phyloP scores from a whole-genome alignment of 2,113 vertebrate genomes.

The Prolemur simus region DNA sequence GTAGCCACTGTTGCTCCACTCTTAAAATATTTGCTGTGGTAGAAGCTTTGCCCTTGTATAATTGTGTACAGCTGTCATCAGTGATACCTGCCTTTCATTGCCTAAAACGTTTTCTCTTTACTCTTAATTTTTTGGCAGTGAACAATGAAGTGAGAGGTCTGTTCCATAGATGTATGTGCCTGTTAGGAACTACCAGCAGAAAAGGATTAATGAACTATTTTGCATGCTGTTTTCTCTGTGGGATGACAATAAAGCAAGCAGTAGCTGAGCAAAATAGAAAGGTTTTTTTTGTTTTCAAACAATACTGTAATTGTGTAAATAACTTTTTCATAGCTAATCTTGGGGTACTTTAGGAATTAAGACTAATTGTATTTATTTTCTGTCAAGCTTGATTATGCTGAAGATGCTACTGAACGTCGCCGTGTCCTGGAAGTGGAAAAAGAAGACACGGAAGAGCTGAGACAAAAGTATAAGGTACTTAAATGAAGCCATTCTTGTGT shows the following conservation, averaged over 20 bases:
- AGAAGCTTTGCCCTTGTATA: neutral
- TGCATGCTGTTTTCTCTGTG: neutral
- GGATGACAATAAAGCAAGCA: neutral
- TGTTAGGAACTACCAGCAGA: neutral
- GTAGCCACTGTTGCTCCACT: neutral
- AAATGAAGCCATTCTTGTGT: neutral
- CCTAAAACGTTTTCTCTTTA: neutral
- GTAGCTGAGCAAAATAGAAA: neutral
- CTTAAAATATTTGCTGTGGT: neutral
- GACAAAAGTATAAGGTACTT: slow-evolving; percentile 97
- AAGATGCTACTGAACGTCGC: slow-evolving; percentile 98
- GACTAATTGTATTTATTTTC: slow-evolving; percentile 31
- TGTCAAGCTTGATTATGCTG: slow-evolving; percentile 94
- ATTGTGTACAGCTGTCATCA: accelerated
- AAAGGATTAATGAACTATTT: neutral
- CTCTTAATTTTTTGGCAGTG: slow-evolving; percentile 13
- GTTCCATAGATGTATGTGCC: neutral
- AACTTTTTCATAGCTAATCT: slow-evolving; percentile 7
- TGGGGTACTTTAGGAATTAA: slow-evolving; percentile 2
- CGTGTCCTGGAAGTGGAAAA: slow-evolving; percentile 98
- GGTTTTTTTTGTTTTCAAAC: neutral
- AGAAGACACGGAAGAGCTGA: slow-evolving; percentile 97
- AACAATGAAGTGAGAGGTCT: slow-evolving; percentile 11
- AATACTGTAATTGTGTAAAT: neutral
- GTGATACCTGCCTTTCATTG: neutral